phyloP scores from a whole-genome alignment of 2,797 vertebrate genomes.

The Siniperca obscura region DNA sequence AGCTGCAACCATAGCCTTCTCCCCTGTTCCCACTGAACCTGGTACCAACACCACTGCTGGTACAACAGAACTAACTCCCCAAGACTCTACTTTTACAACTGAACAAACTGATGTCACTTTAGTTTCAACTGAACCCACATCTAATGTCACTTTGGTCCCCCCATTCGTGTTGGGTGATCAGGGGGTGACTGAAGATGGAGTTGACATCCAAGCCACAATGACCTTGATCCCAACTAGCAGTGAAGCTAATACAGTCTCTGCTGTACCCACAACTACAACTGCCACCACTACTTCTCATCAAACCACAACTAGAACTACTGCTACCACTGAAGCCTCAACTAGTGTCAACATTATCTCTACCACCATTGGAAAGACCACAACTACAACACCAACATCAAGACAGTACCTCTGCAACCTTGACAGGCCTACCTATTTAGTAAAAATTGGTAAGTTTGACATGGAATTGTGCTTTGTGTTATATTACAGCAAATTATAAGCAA shows the following conservation, averaged over 20 bases:
- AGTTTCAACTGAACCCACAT: slow-evolving; percentile 47
- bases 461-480: slow-evolving; percentile 2
- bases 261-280: slow-evolving; percentile 60
- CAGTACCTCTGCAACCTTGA: slow-evolving; percentile 90
- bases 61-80: slow-evolving; percentile 28
- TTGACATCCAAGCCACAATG: slow-evolving; percentile 70
- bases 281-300: slow-evolving; percentile 66
- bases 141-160: slow-evolving; percentile 63
- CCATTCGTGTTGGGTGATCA: slow-evolving; percentile 79
- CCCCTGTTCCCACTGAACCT: slow-evolving; percentile 54
- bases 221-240: slow-evolving; percentile 71
- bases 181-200: slow-evolving; percentile 65
- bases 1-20: slow-evolving; percentile 56
- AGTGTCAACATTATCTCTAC: slow-evolving; percentile 49
- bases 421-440: slow-evolving; percentile 87
- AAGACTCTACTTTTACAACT: slow-evolving; percentile 45
- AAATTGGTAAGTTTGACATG: slow-evolving; percentile 85
- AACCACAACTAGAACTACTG: slow-evolving; percentile 42
- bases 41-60: slow-evolving; percentile 35
- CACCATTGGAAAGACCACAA: slow-evolving; percentile 58
- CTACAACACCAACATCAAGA: slow-evolving; percentile 77
- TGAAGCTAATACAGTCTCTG: slow-evolving; percentile 58
- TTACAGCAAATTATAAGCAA: background rate
- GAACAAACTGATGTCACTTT: slow-evolving; percentile 49
- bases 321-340: slow-evolving; percentile 59